Conservation (phyloP, 2,888 invertebrate species). For the Aspidiotus destructor region DNA sequence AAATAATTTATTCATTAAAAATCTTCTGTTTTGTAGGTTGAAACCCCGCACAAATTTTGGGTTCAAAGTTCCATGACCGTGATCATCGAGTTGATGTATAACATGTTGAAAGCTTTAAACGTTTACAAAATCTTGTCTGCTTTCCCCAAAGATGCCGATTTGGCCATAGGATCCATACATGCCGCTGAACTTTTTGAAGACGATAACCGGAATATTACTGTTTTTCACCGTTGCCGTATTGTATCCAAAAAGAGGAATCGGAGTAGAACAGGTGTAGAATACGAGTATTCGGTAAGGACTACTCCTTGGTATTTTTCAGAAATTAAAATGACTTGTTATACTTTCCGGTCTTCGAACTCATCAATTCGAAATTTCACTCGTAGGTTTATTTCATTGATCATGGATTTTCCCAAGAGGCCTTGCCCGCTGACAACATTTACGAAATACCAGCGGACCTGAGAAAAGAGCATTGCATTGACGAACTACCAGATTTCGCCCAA, state of each 20-base stretch:
- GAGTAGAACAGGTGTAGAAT: too few species aligned
- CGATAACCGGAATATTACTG: background rate
- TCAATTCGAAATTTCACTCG: slow-evolving; percentile 26
- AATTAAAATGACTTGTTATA: too few species aligned
- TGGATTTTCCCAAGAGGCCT: slow-evolving; percentile 51
- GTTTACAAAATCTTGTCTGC: background rate
- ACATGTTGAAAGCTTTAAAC: background rate
- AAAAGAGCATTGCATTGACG: slow-evolving; percentile 33
- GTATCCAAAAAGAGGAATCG: background rate
- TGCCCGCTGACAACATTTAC: slow-evolving; percentile 46
- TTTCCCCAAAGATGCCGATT: too few species aligned
- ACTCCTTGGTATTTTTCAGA: too few species aligned
- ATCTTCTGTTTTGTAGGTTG: slow-evolving; percentile 25
- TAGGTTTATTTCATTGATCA: slow-evolving; percentile 70
- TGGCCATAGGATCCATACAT: background rate
- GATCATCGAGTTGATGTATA: background rate
- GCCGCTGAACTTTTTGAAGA: background rate
- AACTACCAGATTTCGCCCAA: slow-evolving; percentile 54
- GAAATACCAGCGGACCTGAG: slow-evolving; percentile 39
- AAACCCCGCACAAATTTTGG: slow-evolving; percentile 34
- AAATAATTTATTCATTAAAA: background rate
- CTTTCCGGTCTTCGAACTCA: too few species aligned
- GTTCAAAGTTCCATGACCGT: slow-evolving; percentile 5
- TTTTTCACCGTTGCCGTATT: background rate
- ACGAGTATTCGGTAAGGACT: too few species aligned